Evolutionary conservation across 2,888 invertebrate genomes (phyloP).

Genomic region (Lasioglossum zephyrum): DNA sequence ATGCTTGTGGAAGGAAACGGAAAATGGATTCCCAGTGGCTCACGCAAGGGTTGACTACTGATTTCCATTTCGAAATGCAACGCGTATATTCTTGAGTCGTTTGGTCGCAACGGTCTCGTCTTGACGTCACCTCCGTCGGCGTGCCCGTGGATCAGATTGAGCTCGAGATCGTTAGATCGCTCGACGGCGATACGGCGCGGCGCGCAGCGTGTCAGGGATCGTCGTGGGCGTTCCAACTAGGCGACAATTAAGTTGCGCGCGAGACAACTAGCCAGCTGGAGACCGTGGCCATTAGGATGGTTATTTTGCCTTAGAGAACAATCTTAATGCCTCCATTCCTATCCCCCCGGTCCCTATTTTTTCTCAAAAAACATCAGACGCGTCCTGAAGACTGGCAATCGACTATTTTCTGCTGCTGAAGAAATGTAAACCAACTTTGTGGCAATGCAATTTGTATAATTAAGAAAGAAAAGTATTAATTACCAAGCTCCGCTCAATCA

Average conservation of each 20-base stretch:
- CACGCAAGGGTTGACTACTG: background rate
- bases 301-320: background rate
- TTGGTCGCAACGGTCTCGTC: conserved; percentile 7
- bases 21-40: background rate
- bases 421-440: too few species aligned
- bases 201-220: conserved; percentile 11
- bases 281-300: conserved; percentile 2
- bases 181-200: conserved; percentile 11
- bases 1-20: background rate
- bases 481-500: too few species aligned
- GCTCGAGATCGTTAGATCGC: conserved; percentile 13
- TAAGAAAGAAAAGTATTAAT: too few species aligned
- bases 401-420: too few species aligned
- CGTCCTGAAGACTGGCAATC: too few species aligned
- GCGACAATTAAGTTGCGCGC: conserved; percentile 23
- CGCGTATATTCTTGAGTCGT: conserved; percentile 19
- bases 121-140: conserved; percentile 30
- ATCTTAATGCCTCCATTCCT: background rate
- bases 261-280: conserved; percentile 8
- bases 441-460: too few species aligned
- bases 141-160: conserved; percentile 27
- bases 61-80: conserved; percentile 1
- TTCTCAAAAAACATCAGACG: background rate
- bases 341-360: background rate
- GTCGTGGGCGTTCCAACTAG: conserved; percentile 31